A percentile compares a stretch with the other conserved stretches of the same genome.
These are phyloP conservation scores for Oceanodroma leucorhoa DNA, from an alignment of 2,797 vertebrate genomes.

Conservation along the genomic window DNA sequence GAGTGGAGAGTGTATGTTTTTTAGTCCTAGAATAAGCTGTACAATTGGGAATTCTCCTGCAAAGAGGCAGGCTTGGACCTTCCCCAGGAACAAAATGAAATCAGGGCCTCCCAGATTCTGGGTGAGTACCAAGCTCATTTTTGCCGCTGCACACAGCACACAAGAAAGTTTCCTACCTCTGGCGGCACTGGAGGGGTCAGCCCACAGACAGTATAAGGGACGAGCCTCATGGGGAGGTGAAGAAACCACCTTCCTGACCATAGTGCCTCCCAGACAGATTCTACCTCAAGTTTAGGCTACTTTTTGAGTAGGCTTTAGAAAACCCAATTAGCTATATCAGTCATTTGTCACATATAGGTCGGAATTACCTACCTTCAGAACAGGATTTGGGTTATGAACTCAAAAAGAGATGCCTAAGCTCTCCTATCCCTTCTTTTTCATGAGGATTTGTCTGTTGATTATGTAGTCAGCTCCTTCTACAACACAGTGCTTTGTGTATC, in stretches of 20 bases:
- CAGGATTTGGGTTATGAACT: not conserved
- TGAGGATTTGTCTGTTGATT: not conserved
- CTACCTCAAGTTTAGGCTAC: not conserved
- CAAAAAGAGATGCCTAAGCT: not conserved
- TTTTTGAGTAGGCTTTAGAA: not conserved
- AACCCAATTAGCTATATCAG: not conserved
- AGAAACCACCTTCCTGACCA: not conserved
- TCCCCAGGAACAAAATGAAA: not conserved
- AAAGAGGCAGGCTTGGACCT: not conserved
- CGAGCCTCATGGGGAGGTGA: not conserved
- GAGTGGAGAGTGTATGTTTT: not conserved
- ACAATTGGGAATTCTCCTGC: not conserved
- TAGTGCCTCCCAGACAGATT: not conserved
- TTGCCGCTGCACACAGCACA: not conserved
- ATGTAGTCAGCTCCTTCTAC: not conserved
- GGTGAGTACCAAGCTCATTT: not conserved
- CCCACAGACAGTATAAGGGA: rapidly evolving
- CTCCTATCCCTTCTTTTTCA: not conserved
- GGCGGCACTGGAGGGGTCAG: not conserved
- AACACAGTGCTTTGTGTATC: not conserved
- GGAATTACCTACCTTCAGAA: not conserved
- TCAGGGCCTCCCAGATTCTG: not conserved
- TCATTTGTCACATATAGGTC: not conserved
- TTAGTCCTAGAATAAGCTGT: not conserved
- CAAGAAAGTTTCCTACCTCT: not conserved